Evolutionary conservation across 2,797 vertebrate species (phyloP).

Genomic region (Sebastes jordani): DNA sequence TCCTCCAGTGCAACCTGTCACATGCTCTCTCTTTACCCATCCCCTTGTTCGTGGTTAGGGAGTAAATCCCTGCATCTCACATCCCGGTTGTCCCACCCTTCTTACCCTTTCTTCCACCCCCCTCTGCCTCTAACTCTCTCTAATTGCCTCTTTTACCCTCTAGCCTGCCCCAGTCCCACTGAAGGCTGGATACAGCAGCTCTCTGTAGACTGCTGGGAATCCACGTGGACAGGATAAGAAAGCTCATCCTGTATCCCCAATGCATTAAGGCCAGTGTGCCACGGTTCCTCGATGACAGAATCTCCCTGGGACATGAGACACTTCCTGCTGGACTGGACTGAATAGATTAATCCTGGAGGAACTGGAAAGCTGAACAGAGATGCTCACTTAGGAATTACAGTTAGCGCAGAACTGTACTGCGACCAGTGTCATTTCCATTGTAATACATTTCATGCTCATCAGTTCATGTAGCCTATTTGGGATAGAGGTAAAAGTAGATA

Average conservation of each 20-base stretch:
- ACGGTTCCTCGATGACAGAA: slow-evolving; percentile 52
- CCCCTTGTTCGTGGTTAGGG: slow-evolving; percentile 44
- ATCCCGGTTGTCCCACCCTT: slow-evolving; percentile 42
- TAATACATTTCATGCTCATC: not conserved
- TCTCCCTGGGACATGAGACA: slow-evolving; percentile 59
- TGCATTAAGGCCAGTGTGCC: slow-evolving; percentile 59
- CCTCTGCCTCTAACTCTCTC: slow-evolving; percentile 48
- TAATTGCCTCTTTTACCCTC: slow-evolving; percentile 75
- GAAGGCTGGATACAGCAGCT: slow-evolving; percentile 46
- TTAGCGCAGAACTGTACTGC: not conserved
- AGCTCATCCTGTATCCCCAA: slow-evolving; percentile 52
- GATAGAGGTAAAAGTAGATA: not conserved
- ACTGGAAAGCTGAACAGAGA: slow-evolving; percentile 14
- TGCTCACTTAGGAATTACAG: slow-evolving; percentile 29
- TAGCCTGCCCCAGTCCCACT: slow-evolving; percentile 48
- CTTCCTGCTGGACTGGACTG: slow-evolving; percentile 48
- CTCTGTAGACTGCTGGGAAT: slow-evolving; percentile 62
- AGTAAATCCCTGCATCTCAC: slow-evolving; percentile 49
- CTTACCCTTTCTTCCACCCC: slow-evolving; percentile 21
- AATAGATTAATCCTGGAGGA: slow-evolving; percentile 54
- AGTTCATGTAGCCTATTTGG: not conserved
- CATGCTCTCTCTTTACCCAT: slow-evolving; percentile 39
- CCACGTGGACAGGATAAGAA: slow-evolving; percentile 56
- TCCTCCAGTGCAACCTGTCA: slow-evolving; percentile 61
- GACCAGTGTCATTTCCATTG: not conserved